A percentile compares a stretch with the other conserved stretches of the same genome.
phyloP scores from a whole-genome alignment of 1,140 invertebrate genomes.

The Cataglyphis hispanica region DNA sequence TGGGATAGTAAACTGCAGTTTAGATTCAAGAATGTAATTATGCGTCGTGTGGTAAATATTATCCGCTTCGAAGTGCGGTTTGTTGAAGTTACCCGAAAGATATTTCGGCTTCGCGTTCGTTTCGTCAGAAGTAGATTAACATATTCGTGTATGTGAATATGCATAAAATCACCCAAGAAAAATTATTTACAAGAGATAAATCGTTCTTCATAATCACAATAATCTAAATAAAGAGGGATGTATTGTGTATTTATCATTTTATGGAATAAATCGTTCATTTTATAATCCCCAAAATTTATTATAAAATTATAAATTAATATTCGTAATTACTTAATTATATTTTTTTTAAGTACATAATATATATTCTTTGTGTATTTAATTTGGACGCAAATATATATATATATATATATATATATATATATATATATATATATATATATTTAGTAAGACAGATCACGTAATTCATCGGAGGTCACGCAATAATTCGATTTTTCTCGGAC shows the following conservation, averaged over 20 bases:
- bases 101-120: constrained; percentile 35
- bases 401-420: too few species aligned
- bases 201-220: not conserved
- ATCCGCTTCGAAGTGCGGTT: constrained; percentile 15
- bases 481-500: constrained; percentile 12
- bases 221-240: not conserved
- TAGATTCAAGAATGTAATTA: constrained; percentile 51
- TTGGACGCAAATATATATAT: not conserved
- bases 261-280: too few species aligned
- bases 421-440: too few species aligned
- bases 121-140: constrained; percentile 47
- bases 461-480: constrained; percentile 14
- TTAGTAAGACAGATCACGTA: constrained; percentile 13
- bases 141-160: not conserved
- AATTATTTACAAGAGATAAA: constrained; percentile 7
- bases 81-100: constrained; percentile 39
- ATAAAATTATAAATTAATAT: not conserved
- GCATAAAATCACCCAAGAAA: constrained; percentile 8
- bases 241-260: not conserved
- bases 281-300: too few species aligned
- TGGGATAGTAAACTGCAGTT: constrained; percentile 20
- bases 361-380: not conserved
- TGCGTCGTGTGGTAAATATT: constrained; percentile 40
- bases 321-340: not conserved
- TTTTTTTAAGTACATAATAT: not conserved